Base-by-base conservation (phyloP, 2,888 invertebrate species). In the Axea sp. region DNA sequence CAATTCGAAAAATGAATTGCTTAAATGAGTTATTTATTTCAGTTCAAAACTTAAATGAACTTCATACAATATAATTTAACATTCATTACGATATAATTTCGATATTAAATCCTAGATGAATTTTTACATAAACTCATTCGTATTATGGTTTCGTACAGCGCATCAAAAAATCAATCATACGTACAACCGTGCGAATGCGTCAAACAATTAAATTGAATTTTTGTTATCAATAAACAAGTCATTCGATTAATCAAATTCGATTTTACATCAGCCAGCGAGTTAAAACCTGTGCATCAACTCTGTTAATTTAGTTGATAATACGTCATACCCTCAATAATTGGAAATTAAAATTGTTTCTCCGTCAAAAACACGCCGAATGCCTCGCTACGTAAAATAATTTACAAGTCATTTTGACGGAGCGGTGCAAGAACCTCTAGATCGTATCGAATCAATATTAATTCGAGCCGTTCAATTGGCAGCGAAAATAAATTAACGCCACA, bases 121-220 rank as follows among this genome's bases (percentile, higher is more conserved):
- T n/a, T n/a, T n/a, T n/a, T n/a, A n/a, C n/a, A n/a, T n/a, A n/a
- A n/a, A n/a, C n/a, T n/a, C n/a, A n/a, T n/a, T n/a, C n/a, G n/a
- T n/a, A n/a, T n/a, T n/a, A n/a, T n/a, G n/a, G n/a, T n/a, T n/a
- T n/a, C n/a, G n/a, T n/a, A n/a, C n/a, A n/a, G n/a, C n/a, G n/a
- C n/a, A n/a, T n/a, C n/a, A n/a, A n/a, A n/a, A n/a, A n/a, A 33
- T 33, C 33, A 33, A 33, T 33, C 12, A 33, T 33, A 11, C 33
- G 12, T 33, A 14, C 14, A 11, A 14, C 14, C 7, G 6, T 2
- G 1, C 6, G 33, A 37, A 37, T 2, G 8, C 8, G 17, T n/a
- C 37, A 8, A 7, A 15, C 15, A 17, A 37, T 2, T 37, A 14
- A 37, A 37, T 33, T 17, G 37, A 37, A 37, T 37, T 37, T 37